phyloP scores from a whole-genome alignment of 2,797 vertebrate genomes.

The Zalophus californianus region DNA sequence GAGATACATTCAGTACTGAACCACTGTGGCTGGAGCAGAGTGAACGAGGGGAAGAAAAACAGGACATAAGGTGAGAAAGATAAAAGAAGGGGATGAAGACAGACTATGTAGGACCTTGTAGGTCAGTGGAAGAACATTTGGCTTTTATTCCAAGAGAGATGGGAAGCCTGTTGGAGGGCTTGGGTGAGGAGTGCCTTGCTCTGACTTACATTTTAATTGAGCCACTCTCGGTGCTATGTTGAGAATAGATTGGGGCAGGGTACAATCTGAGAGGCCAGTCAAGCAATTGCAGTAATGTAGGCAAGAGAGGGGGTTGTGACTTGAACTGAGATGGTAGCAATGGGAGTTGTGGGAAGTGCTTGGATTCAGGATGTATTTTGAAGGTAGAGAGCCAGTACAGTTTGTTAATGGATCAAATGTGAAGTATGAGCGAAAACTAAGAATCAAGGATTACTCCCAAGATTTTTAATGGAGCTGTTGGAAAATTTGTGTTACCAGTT shows the following conservation, averaged over 20 bases:
- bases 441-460: not conserved
- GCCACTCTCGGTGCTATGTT: not conserved
- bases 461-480: not conserved
- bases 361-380: not conserved
- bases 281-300: not conserved
- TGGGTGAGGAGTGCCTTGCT: not conserved
- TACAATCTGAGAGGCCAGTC: not conserved
- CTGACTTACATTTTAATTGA: not conserved
- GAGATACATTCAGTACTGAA: not conserved
- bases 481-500: conserved; percentile 26
- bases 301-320: not conserved
- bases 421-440: conserved; percentile 10
- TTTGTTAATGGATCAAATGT: not conserved
- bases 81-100: not conserved
- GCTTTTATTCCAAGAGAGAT: not conserved
- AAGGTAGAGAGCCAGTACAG: conserved; percentile 27
- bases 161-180: not conserved
- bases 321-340: not conserved
- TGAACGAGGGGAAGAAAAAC: not conserved
- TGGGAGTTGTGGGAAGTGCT: not conserved
- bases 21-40: not conserved
- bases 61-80: not conserved
- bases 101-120: not conserved
- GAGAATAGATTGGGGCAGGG: not conserved
- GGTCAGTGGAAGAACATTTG: conserved; percentile 22